Evolutionary conservation across 2,888 invertebrate species (phyloP), one percentile per base, ranked within the genome.

Genomic region (Oscheius sp.): DNA sequence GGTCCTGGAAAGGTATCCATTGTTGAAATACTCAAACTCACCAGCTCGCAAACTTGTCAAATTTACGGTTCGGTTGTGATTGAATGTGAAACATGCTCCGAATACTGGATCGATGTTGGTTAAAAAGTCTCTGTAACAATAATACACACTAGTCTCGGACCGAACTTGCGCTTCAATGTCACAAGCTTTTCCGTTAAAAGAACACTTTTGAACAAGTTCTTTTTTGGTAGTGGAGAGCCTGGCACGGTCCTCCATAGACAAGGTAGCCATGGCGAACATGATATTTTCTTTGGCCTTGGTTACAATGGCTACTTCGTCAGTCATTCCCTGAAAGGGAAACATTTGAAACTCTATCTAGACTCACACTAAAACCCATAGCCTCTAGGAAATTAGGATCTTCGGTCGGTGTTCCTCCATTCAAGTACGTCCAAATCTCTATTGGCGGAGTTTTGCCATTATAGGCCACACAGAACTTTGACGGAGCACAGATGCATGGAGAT

Each of bases 251-350:
- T 83, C 80, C 82, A 85, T 83, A 4, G 85, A 78, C 42, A 89
- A 62, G 0, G 84, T 81, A 3, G 86, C 80, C 86, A 88, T 89
- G 1, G 84, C 86, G 74, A 88, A 89, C 77, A 88, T 84, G 50
- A 88, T 85, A 73, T 88, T 88, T 73, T 88, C 88, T 72, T 88
- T 88, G 0, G 88, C 88, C 75, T 87, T 88, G 13, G 88, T 88
- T 0, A 88, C 87, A 73, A 88, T 88, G 2, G 88, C 88, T 35
- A 88, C 88, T 79, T 88, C 88, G 78, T 89, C 88, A 3, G 84
- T 87, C 85, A 88, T 88, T 51, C 86, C 86, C 87, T 88, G 63
- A 50, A 73, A 13, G 13, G 11, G 4, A 33, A 75, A 55, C 5
- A 60, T 59, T 37, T 9, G 51, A 37, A 58, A 37, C 21, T 21